Evolutionary conservation across 2,888 invertebrate genomes (phyloP).

Genomic region (Nymphalis c-album): DNA sequence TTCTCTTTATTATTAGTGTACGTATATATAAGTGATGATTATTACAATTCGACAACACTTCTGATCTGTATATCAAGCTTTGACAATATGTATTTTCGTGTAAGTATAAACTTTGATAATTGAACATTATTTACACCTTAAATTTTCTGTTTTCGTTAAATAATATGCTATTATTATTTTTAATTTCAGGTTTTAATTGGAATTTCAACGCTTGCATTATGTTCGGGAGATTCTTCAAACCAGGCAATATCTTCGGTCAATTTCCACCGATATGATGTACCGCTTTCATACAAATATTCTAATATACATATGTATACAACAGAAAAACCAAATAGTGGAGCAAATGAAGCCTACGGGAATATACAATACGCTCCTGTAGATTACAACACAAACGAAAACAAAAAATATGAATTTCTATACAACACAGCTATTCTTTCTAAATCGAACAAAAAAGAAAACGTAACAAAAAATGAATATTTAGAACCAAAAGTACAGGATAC

Average conservation of each 20-base stretch:
- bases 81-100: constrained; percentile 27
- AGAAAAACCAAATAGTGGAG: constrained; percentile 29
- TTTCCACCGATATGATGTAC: constrained; percentile 46
- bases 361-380: constrained; percentile 35
- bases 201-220: constrained; percentile 12
- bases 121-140: neutral
- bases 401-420: constrained; percentile 1
- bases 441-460: neutral
- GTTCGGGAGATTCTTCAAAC: constrained; percentile 27
- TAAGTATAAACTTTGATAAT: constrained; percentile 14
- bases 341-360: constrained; percentile 10
- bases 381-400: constrained; percentile 15
- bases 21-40: constrained; percentile 50
- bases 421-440: neutral
- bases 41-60: constrained; percentile 47
- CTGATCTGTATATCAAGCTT: constrained; percentile 32
- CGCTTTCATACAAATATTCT: constrained; percentile 46
- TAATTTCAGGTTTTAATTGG: constrained; percentile 21
- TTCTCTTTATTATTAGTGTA: constrained; percentile 51
- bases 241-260: constrained; percentile 46
- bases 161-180: neutral
- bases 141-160: no score
- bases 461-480: constrained; percentile 12
- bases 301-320: constrained; percentile 43
- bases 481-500: constrained; percentile 17